phyloP scores from a whole-genome alignment of 1,140 invertebrate species.

The Megathymus violae region DNA sequence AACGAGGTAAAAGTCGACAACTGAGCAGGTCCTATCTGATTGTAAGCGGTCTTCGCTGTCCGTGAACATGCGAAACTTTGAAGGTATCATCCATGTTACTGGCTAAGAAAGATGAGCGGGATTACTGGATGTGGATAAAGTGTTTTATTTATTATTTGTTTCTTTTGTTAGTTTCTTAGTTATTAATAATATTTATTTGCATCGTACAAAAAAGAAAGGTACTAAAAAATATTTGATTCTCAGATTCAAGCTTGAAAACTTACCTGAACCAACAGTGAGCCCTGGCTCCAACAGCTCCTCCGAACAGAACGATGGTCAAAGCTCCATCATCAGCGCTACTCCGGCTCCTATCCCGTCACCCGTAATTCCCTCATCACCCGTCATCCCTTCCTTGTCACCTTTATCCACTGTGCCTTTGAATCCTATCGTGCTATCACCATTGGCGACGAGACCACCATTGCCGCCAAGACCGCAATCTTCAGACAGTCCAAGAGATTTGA shows the following conservation, averaged over 20 bases:
- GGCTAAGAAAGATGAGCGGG: too few relatives aligned
- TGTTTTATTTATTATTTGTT: too few relatives aligned
- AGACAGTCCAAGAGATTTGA: slow-evolving; percentile 66
- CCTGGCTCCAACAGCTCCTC: slow-evolving; percentile 80
- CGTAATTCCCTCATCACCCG: slow-evolving; percentile 7
- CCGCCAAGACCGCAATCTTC: slow-evolving; percentile 52
- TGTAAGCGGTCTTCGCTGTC: too few relatives aligned
- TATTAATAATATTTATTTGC: too few relatives aligned
- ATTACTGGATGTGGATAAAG: too few relatives aligned
- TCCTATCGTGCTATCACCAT: slow-evolving; percentile 55
- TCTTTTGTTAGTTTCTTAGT: too few relatives aligned
- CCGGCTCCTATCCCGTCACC: slow-evolving; percentile 37
- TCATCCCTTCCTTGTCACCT: slow-evolving; percentile 27
- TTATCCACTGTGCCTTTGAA: slow-evolving; percentile 41
- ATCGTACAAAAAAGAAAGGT: too few relatives aligned
- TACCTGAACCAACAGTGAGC: slow-evolving; percentile 72
- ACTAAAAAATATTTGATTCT: slow-evolving; percentile 40
- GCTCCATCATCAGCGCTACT: slow-evolving; percentile 67
- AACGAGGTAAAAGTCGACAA: too few relatives aligned
- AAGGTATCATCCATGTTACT: too few relatives aligned
- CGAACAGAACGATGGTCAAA: slow-evolving; percentile 73
- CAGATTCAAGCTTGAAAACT: slow-evolving; percentile 78
- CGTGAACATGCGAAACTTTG: too few relatives aligned
- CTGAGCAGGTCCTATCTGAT: too few relatives aligned
- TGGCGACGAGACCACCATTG: slow-evolving; percentile 60